These are phyloP conservation scores for Dromas ardeola DNA, from an alignment of 2,113 vertebrate genomes.

Conservation along the genomic window DNA sequence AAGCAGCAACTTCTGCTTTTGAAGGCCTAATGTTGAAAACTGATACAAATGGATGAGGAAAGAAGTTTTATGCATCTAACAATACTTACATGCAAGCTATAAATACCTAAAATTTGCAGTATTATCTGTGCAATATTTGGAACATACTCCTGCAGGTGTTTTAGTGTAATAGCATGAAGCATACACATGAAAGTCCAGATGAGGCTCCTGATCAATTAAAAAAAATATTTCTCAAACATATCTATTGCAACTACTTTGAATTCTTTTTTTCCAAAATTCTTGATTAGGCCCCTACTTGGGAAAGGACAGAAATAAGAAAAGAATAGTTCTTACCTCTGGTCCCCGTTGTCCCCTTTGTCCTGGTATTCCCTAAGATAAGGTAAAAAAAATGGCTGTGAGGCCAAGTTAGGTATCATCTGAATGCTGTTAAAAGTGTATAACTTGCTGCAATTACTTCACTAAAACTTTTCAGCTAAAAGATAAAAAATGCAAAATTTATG, in stretches of 20 bases:
- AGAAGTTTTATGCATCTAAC: background rate
- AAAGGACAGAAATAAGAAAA: background rate
- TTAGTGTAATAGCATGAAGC: background rate
- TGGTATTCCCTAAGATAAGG: conserved; percentile 9
- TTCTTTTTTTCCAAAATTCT: background rate
- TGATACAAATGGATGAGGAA: background rate
- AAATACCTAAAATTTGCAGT: background rate
- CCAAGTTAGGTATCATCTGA: background rate
- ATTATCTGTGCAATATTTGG: background rate
- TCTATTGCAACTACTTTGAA: background rate
- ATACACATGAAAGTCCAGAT: background rate
- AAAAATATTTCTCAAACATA: background rate
- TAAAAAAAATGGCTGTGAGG: background rate
- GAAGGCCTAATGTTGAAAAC: background rate
- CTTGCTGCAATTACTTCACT: background rate
- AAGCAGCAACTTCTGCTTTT: background rate
- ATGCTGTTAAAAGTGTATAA: background rate
- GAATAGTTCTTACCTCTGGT: conserved; percentile 1
- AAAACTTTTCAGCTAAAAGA: background rate
- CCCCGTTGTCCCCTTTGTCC: conserved; percentile 38
- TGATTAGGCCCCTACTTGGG: background rate
- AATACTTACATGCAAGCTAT: background rate
- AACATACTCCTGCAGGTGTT: background rate
- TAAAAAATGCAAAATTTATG: background rate
- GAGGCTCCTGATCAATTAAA: background rate